These are phyloP conservation scores for Microtus ochrogaster DNA, from an alignment of 2,113 vertebrate genomes.

Conservation along the genomic window DNA sequence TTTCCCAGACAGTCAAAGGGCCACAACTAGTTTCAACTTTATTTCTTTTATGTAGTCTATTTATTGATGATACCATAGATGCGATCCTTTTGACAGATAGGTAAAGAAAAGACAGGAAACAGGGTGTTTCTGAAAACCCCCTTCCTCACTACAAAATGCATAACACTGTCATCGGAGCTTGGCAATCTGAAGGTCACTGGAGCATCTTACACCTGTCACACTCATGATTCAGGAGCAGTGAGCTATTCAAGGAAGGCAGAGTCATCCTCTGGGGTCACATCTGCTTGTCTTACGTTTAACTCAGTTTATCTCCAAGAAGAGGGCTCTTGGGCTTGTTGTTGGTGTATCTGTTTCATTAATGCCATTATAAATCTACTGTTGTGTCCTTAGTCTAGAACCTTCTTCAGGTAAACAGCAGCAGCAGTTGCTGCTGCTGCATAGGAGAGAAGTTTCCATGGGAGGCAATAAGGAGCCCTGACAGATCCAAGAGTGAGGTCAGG, in stretches of 20 bases:
- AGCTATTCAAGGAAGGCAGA: not conserved
- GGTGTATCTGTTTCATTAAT: not conserved
- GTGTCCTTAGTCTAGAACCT: not conserved
- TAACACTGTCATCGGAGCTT: not conserved
- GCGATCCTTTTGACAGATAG: not conserved
- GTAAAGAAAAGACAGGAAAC: not conserved
- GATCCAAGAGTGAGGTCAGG: not conserved
- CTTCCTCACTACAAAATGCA: not conserved
- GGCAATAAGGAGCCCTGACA: not conserved
- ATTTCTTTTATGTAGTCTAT: not conserved
- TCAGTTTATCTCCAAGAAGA: not conserved
- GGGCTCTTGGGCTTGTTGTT: not conserved
- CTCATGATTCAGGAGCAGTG: not conserved
- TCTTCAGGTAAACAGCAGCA: not conserved
- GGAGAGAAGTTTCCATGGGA: not conserved
- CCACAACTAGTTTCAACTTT: not conserved
- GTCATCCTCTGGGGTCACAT: not conserved
- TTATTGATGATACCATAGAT: not conserved
- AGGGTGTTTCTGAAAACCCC: not conserved
- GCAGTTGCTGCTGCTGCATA: not conserved
- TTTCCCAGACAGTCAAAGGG: not conserved
- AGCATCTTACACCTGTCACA: not conserved
- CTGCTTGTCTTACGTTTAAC: not conserved
- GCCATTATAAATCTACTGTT: not conserved
- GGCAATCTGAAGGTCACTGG: slow-evolving; percentile 4